phyloP scores from a whole-genome alignment of 1,140 invertebrate species.

The Lasaia peninsularis region DNA sequence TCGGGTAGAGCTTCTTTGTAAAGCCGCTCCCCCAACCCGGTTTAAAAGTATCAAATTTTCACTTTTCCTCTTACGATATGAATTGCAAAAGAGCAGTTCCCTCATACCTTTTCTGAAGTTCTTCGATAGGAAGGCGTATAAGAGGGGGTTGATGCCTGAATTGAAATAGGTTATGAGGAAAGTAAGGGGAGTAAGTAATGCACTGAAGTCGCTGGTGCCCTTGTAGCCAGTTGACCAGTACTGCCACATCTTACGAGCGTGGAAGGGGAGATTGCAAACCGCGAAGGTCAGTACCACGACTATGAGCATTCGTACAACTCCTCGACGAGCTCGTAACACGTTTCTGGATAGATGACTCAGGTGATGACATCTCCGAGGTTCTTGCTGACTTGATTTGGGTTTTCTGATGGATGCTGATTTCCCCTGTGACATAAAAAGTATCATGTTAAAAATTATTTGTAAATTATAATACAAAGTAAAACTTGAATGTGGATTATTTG shows the following conservation, averaged over 20 bases:
- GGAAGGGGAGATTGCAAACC: constrained; percentile 90
- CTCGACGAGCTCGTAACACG: constrained; percentile 82
- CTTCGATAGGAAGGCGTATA: constrained; percentile 90
- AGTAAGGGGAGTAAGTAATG: constrained; percentile 88
- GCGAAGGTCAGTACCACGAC: constrained; percentile 90
- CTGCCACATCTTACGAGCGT: constrained; percentile 90
- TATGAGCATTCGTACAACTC: constrained; percentile 88
- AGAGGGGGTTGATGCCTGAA: constrained; percentile 89
- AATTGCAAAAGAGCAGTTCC: constrained; percentile 80
- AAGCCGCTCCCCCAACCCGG: constrained; percentile 53
- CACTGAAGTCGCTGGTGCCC: constrained; percentile 82
- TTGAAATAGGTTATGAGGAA: constrained; percentile 91
- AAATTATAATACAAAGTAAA: too few species aligned
- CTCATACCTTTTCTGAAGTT: constrained; percentile 86
- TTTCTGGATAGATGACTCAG: constrained; percentile 82
- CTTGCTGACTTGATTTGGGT: constrained; percentile 39
- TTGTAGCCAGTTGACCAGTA: constrained; percentile 82
- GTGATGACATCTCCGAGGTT: constrained; percentile 67
- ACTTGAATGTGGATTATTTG: too few species aligned
- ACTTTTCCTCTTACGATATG: constrained; percentile 59
- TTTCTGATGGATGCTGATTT: constrained; percentile 32
- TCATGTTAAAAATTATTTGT: neutral
- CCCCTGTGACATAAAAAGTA: constrained; percentile 35
- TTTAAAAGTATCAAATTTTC: constrained; percentile 67
- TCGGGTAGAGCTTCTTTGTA: constrained; percentile 68